Evolutionary conservation across 2,113 vertebrate genomes (phyloP).

Genomic region (Scalopus aquaticus): DNA sequence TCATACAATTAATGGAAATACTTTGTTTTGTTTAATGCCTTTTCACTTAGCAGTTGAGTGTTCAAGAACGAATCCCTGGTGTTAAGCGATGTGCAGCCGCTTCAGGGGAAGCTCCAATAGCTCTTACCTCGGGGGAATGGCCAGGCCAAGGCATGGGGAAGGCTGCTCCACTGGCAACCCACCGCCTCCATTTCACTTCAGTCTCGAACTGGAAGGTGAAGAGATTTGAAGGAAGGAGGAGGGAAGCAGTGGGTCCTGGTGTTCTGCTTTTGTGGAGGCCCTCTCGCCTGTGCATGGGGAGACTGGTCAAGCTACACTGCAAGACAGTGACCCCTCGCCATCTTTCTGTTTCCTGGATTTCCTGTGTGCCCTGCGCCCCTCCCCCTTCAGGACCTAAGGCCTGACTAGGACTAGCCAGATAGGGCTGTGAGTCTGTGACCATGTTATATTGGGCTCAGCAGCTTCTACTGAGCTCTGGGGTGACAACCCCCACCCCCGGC

Average conservation of each 20-base stretch:
- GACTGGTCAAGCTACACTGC: not conserved
- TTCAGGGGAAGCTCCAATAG: not conserved
- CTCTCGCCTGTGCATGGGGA: not conserved
- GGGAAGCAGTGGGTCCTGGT: not conserved
- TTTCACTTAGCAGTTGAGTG: conserved; percentile 8
- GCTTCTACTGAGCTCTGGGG: not conserved
- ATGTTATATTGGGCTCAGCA: not conserved
- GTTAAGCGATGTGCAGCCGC: not conserved
- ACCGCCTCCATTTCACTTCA: not conserved
- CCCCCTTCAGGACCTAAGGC: no score
- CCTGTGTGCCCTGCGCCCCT: not conserved
- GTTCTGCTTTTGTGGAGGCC: not conserved
- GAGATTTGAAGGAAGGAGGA: not conserved
- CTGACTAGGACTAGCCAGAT: not conserved
- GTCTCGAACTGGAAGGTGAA: not conserved
- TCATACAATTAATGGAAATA: not conserved
- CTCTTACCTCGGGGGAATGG: not conserved
- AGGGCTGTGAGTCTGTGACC: not conserved
- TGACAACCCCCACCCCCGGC: not conserved
- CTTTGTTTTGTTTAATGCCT: not conserved
- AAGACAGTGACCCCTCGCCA: not conserved
- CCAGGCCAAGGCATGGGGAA: not conserved
- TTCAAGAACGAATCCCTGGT: not conserved
- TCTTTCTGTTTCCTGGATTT: not conserved
- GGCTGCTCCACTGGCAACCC: not conserved